Evolutionary conservation across 2,113 vertebrate species (phyloP).

Genomic region (Rhea americana): DNA sequence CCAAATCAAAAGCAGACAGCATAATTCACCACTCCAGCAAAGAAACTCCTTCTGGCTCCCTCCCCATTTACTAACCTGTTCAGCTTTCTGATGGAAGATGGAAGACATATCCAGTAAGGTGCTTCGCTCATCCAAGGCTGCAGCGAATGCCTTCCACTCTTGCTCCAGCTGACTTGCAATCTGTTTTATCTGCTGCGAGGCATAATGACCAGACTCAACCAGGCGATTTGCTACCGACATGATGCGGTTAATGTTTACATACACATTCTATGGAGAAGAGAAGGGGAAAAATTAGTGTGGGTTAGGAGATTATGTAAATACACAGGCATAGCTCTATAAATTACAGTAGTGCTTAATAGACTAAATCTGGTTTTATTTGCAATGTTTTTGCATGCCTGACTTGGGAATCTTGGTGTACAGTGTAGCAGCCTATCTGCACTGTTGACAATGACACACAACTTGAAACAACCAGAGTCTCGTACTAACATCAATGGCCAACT

Average conservation of each 20-base stretch:
- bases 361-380: neutral
- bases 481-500: neutral
- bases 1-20: neutral
- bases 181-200: conserved; percentile 97
- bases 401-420: neutral
- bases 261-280: conserved; percentile 86
- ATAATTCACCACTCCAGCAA: neutral
- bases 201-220: conserved; percentile 95
- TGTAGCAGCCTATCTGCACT: neutral
- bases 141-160: conserved; percentile 97
- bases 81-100: conserved; percentile 95
- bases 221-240: conserved; percentile 95
- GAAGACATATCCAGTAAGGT: conserved; percentile 95
- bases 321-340: neutral
- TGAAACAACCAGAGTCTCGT: neutral
- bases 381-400: neutral
- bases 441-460: neutral
- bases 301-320: neutral
- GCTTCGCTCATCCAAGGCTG: conserved; percentile 95
- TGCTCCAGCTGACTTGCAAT: conserved; percentile 94
- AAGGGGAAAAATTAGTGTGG: neutral
- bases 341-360: neutral
- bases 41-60: neutral
- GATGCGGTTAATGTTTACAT: conserved; percentile 98
- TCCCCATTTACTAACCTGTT: conserved; percentile 84